Conservation (phyloP, 1,140 invertebrate species). For the Panagrolaimus sp. region DNA sequence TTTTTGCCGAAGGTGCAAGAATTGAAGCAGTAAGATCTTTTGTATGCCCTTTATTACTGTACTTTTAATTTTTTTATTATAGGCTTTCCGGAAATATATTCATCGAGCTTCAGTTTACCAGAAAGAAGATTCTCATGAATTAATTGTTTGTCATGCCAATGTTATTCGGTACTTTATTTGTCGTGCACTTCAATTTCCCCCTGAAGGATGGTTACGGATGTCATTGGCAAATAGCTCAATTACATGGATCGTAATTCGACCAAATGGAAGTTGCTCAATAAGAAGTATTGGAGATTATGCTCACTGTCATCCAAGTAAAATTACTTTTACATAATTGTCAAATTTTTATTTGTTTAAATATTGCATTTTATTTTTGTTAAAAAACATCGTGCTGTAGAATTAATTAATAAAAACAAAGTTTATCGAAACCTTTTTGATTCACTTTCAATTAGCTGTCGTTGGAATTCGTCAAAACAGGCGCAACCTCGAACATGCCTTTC, state of each 20-base stretch:
- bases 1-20: conserved; percentile 81
- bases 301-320: conserved; percentile 72
- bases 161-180: conserved; percentile 96
- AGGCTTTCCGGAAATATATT: conserved; percentile 86
- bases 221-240: conserved; percentile 84
- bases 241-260: conserved; percentile 79
- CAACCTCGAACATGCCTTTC: conserved; percentile 65
- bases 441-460: background rate
- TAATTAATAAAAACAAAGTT: too few relatives aligned
- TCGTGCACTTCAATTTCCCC: conserved; percentile 88
- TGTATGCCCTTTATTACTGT: too few relatives aligned
- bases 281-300: conserved; percentile 79
- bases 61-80: too few relatives aligned
- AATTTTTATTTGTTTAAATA: too few relatives aligned
- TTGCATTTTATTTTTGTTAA: too few relatives aligned
- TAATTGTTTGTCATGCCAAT: conserved; percentile 94
- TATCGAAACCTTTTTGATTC: background rate
- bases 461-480: conserved; percentile 28
- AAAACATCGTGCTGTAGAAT: too few relatives aligned
- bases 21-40: conserved; percentile 98
- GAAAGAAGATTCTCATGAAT: conserved; percentile 76
- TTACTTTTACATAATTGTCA: conserved; percentile 63
- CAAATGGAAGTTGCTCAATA: conserved; percentile 77
- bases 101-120: conserved; percentile 78
- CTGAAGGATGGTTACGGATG: conserved; percentile 90